Base-by-base conservation (phyloP, 2,888 invertebrate species). In the Standfussiana lucernea region DNA sequence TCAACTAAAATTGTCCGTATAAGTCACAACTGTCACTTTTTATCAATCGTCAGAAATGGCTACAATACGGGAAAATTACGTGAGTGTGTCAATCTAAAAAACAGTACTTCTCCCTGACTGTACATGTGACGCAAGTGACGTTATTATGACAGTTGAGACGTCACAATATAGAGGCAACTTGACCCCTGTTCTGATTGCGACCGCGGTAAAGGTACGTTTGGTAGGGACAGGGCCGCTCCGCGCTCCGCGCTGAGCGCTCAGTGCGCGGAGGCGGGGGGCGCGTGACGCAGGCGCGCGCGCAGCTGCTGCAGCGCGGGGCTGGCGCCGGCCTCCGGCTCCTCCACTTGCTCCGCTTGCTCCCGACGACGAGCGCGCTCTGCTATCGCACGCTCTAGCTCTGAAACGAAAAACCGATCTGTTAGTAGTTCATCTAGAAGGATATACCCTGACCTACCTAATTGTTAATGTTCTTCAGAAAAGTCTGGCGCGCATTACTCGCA, bases 381-480 rank as follows among this genome's bases (percentile, higher is more conserved):
- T 91, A 97, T 97, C 62, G 97, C 97, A 88, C 97, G 97, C 90
- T 97, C 97, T 73, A 97, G 90, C 91, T 97, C 97, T 93, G 97
- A 85, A 93, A 96, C 35, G 69, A 42, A 21, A 62, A 79, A 45
- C 74, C 2, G 40, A 62, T 8, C 42, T 35, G 3, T 77, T 65
- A 45, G 18, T 35, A 35, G 6, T 28, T 37, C 24, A 10, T 2
- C 28, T 59, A 53, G n/a, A n/a, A 59, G 59, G 56, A 28, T 15
- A 15, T 28, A 2, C n/a, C 13, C 53, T 28, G n/a, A 15, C 56
- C 53, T 53, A 15, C 56, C 53, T 53, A 53, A 53, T 53, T 53
- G n/a, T 53, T n/a, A n/a, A 53, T 53, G n/a, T 53, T 5, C 11
- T n/a, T n/a, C 53, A 53, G 53, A 53, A 53, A n/a, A 13, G n/a